Percentiles rank a stretch among this genome's conserved stretches.
Conservation (phyloP, 2,888 invertebrate species). For the Drosophila greeni region DNA sequence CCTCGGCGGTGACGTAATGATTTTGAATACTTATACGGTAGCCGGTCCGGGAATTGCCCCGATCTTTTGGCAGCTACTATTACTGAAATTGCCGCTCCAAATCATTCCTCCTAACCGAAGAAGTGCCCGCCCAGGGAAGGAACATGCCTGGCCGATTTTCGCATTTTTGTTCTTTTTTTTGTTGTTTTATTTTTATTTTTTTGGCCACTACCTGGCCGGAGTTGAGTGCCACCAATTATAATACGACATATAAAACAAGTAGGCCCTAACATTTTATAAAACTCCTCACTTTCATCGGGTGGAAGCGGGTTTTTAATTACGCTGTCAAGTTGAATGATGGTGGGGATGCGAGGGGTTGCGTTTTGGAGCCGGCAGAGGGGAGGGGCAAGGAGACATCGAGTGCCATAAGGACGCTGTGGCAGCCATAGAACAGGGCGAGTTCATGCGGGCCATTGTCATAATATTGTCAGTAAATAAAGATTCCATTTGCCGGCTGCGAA, state of each 20-base stretch:
- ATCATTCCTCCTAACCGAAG: conserved; percentile 65
- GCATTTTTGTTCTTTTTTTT: conserved; percentile 32
- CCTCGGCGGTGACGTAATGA: too few relatives aligned
- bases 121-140: conserved; percentile 48
- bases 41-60: conserved; percentile 54
- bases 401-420: conserved; percentile 17
- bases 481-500: conserved; percentile 10
- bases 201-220: conserved; percentile 24
- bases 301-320: conserved; percentile 44
- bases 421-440: conserved; percentile 21
- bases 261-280: conserved; percentile 49
- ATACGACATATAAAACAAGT: conserved; percentile 40
- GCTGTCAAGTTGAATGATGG: conserved; percentile 40
- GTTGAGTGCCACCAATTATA: conserved; percentile 54
- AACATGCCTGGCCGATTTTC: conserved; percentile 45
- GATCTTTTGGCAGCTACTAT: conserved; percentile 58
- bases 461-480: conserved; percentile 37
- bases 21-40: conserved; percentile 66
- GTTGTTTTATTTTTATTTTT: conserved; percentile 7
- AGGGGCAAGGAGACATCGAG: conserved; percentile 24
- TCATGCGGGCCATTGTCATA: conserved; percentile 33
- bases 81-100: conserved; percentile 67
- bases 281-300: conserved; percentile 31
- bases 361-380: not conserved
- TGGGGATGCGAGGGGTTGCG: conserved; percentile 24